Evolutionary conservation across 64 coral and sea anemone species (phyloP).

Genomic region (Actinia tenebrosa): DNA sequence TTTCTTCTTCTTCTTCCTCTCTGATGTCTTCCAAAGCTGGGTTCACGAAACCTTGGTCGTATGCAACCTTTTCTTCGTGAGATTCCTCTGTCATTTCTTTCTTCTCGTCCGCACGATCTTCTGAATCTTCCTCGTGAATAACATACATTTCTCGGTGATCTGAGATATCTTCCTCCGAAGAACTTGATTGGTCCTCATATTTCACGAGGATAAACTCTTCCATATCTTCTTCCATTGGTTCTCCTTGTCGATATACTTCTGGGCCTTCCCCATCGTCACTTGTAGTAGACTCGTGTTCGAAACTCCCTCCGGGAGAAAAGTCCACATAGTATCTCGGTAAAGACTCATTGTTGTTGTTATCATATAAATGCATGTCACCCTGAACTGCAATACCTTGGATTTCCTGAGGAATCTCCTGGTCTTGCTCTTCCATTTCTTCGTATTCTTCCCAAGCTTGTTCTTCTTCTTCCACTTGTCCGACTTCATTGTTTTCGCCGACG

Average conservation of each 20-base stretch:
- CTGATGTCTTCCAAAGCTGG: constrained; percentile 55
- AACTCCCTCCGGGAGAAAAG: constrained; percentile 70
- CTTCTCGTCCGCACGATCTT: constrained; percentile 6
- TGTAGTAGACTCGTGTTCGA: constrained; percentile 62
- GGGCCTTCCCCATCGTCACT: constrained; percentile 57
- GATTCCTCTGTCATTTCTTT: constrained; percentile 9
- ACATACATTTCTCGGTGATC: constrained; percentile 92
- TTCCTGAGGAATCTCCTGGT: not conserved
- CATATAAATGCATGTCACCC: constrained; percentile 56
- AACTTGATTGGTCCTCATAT: constrained; percentile 71
- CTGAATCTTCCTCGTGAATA: constrained; percentile 79
- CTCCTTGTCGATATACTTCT: constrained; percentile 71
- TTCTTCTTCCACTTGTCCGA: not conserved
- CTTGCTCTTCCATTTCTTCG: constrained; percentile 27
- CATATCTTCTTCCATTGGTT: constrained; percentile 81
- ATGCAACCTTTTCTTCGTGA: constrained; percentile 30
- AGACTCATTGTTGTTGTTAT: constrained; percentile 50
- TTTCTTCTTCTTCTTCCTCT: constrained; percentile 52
- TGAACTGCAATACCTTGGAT: constrained; percentile 23
- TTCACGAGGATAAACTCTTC: constrained; percentile 86
- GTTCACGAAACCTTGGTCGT: constrained; percentile 35
- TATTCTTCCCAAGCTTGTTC: not conserved
- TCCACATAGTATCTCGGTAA: constrained; percentile 77
- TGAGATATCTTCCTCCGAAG: constrained; percentile 62
- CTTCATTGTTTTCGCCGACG: not conserved